Base-by-base conservation (phyloP, 1,140 invertebrate genomes). In the Cotesia glomerata region DNA sequence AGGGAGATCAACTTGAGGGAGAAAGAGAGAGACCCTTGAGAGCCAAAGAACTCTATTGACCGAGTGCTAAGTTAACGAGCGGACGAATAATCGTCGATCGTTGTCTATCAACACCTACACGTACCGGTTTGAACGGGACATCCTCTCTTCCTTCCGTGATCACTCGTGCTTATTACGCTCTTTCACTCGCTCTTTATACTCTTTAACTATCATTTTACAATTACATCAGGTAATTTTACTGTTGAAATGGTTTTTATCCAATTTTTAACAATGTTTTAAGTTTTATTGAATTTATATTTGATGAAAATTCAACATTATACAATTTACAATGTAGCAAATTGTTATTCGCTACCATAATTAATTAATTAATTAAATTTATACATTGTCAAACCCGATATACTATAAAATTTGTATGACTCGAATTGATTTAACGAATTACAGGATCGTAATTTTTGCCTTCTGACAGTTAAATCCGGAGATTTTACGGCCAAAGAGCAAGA, bases 111-210 rank as follows among this genome's bases (percentile, higher is more conserved):
- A 69, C 73, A 62, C 68, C 73, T 61, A 74, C 73, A 74, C 73
- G 73, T 74, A 71, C 56, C 54, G 61, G 68, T 58, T 65, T 71
- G 74, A 82, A 82, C 80, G 80, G 79, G 77, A 81, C 76, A 76
- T 74, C 74, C 74, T 77, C 66, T 81, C 76, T 81, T 80, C 76
- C 79, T 81, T 81, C 79, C 78, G 76, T 76, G 78, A 77, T 58
- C 63, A 75, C 74, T 79, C 77, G 78, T 80, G 77, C 75, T 49
- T 66, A 45, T 45, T 45, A 7, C 39, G 11, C 39, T 45, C 5
- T 18, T 18, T 18, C 18, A 18, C 18, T 18, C 18, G 18, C 18
- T 18, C 26, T 26, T 2, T 26, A 26, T 26, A 26, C 26, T 26
- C 1, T 26, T 26, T 3, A 26, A 26, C 26, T 26, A 26, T 26